These are phyloP conservation scores for Capitulum mitella DNA, from an alignment of 2,888 invertebrate species.

Conservation along the genomic window DNA sequence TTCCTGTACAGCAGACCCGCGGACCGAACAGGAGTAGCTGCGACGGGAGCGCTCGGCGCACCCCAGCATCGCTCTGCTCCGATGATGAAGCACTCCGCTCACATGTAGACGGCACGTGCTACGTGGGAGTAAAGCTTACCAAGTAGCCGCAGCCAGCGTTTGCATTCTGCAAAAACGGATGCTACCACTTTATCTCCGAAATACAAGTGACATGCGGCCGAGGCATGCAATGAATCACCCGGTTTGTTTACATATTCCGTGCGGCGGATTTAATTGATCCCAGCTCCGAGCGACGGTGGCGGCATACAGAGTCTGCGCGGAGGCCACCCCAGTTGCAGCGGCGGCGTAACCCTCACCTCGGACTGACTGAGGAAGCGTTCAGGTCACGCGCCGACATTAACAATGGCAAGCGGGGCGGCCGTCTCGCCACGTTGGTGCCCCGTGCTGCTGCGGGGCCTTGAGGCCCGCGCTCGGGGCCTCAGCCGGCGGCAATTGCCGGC, in stretches of 20 bases:
- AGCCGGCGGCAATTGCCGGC: not conserved
- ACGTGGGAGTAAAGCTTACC: too few relatives aligned
- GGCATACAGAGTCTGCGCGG: not conserved
- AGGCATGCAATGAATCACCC: not conserved
- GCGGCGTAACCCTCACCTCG: too few relatives aligned
- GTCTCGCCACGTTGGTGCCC: not conserved
- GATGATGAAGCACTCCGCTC: too few relatives aligned
- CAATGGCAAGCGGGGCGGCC: not conserved
- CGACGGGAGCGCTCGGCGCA: too few relatives aligned
- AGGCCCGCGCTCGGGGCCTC: not conserved
- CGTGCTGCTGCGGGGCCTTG: not conserved
- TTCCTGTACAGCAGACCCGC: not conserved
- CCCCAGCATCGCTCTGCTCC: too few relatives aligned
- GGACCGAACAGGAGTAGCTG: not conserved
- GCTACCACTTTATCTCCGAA: not conserved
- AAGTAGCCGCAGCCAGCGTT: too few relatives aligned
- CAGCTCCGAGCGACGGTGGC: not conserved
- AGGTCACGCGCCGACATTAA: too few relatives aligned
- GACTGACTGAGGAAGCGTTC: too few relatives aligned
- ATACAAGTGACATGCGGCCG: not conserved
- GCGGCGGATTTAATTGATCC: not conserved
- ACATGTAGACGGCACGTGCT: too few relatives aligned
- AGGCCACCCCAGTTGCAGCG: too few relatives aligned
- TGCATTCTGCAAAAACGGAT: not conserved
- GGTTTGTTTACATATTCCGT: not conserved